Evolutionary conservation across 1,140 invertebrate genomes (phyloP).

Genomic region (Lanistes nyassanus): DNA sequence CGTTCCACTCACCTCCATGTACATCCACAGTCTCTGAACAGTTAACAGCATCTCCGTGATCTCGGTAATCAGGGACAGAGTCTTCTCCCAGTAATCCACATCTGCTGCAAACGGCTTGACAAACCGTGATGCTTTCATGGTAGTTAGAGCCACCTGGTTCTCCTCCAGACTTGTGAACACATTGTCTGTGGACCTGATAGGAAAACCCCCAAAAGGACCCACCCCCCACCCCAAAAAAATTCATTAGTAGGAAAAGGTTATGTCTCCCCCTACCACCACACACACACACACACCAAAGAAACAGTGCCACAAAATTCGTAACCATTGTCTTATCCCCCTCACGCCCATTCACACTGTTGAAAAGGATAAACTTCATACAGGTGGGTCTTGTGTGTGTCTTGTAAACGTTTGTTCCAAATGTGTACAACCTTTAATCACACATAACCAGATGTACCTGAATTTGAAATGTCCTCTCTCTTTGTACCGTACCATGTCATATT

Average conservation of each 20-base stretch:
- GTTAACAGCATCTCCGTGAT: conserved; percentile 79
- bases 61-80: conserved; percentile 81
- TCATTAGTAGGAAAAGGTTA: too few relatives aligned
- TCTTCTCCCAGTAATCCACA: conserved; percentile 85
- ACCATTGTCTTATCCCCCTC: too few relatives aligned
- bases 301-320: neutral
- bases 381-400: too few relatives aligned
- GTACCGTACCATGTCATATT: conserved; percentile 78
- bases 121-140: conserved; percentile 87
- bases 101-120: conserved; percentile 83
- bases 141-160: conserved; percentile 72
- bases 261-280: neutral
- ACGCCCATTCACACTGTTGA: neutral
- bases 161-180: conserved; percentile 72
- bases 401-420: too few relatives aligned
- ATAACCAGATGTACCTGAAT: conserved; percentile 51
- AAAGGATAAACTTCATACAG: neutral
- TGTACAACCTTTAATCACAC: too few relatives aligned
- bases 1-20: conserved; percentile 76
- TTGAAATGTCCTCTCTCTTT: conserved; percentile 74
- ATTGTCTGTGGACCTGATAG: conserved; percentile 63
- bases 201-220: too few relatives aligned
- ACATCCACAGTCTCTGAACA: conserved; percentile 84
- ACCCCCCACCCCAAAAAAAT: too few relatives aligned
- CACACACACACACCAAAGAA: neutral